phyloP scores from a whole-genome alignment of 2,888 invertebrate species.

The Xestia xanthographa region DNA sequence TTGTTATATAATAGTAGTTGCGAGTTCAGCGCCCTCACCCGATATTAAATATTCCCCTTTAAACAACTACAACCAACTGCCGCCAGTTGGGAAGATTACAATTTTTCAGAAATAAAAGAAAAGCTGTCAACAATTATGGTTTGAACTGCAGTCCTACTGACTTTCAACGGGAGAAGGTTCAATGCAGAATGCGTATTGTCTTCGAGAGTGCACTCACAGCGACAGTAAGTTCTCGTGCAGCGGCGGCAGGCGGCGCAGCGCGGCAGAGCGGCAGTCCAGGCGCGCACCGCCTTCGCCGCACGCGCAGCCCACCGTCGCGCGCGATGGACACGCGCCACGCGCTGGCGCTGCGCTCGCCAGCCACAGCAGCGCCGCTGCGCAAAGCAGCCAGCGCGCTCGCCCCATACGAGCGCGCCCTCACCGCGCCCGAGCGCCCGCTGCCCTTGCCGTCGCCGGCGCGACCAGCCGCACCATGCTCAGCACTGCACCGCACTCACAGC shows the following conservation, averaged over 20 bases:
- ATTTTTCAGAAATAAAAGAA: neutral
- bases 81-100: neutral
- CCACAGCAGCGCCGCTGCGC: conserved; percentile 43
- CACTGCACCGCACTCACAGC: conserved; percentile 15
- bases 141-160: neutral
- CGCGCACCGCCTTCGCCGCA: conserved; percentile 78
- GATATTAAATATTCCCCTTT: neutral
- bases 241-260: conserved; percentile 78
- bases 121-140: neutral
- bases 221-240: conserved; percentile 75
- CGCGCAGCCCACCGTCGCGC: conserved; percentile 74
- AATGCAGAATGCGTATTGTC: neutral
- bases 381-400: conserved; percentile 46
- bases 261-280: conserved; percentile 78
- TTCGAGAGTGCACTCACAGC: conserved; percentile 77
- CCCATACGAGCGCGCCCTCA: conserved; percentile 43
- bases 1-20: too few relatives aligned
- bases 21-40: neutral
- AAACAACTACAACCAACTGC: neutral
- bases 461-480: conserved; percentile 25
- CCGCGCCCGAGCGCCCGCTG: conserved; percentile 16
- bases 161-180: neutral
- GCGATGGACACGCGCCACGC: conserved; percentile 65
- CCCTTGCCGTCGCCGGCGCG: neutral
- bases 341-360: conserved; percentile 26